A percentile compares a stretch with the other conserved stretches of the same genome.
phyloP scores from a whole-genome alignment of 2,113 vertebrate genomes.

The Ranitomeya imitator region DNA sequence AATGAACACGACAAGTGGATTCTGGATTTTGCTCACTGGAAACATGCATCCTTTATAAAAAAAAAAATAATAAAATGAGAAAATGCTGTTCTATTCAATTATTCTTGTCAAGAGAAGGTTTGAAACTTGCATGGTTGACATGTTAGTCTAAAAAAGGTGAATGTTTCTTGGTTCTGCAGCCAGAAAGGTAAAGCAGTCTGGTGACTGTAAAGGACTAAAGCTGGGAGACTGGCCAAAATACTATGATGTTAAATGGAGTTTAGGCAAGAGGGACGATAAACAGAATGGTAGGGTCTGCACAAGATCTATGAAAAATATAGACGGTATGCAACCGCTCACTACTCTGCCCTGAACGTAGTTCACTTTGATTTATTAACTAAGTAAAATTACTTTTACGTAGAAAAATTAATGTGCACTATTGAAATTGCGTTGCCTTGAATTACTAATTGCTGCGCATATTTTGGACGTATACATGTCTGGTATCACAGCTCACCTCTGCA shows the following conservation, averaged over 20 bases:
- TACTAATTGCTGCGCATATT: not conserved
- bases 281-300: constrained; percentile 3
- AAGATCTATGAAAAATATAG: not conserved
- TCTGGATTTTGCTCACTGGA: not conserved
- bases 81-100: constrained; percentile 9
- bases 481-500: too few species aligned
- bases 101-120: constrained; percentile 13
- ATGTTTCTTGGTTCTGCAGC: not conserved
- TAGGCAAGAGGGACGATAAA: constrained; percentile 35
- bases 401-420: not conserved
- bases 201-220: constrained; percentile 12
- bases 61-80: too few species aligned
- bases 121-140: not conserved
- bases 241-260: not conserved
- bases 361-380: not conserved
- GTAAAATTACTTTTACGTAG: not conserved
- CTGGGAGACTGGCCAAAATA: constrained; percentile 30
- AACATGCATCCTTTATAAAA: constrained; percentile 15
- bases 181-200: constrained; percentile 10
- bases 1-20: not conserved
- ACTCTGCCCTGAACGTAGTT: not conserved
- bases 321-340: not conserved
- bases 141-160: constrained; percentile 28
- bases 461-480: not conserved
- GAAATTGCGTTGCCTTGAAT: not conserved